Percentiles rank a stretch among this genome's conserved stretches.
Evolutionary conservation across 2,797 vertebrate species (phyloP).

Genomic region (Sarcoramphus papa): DNA sequence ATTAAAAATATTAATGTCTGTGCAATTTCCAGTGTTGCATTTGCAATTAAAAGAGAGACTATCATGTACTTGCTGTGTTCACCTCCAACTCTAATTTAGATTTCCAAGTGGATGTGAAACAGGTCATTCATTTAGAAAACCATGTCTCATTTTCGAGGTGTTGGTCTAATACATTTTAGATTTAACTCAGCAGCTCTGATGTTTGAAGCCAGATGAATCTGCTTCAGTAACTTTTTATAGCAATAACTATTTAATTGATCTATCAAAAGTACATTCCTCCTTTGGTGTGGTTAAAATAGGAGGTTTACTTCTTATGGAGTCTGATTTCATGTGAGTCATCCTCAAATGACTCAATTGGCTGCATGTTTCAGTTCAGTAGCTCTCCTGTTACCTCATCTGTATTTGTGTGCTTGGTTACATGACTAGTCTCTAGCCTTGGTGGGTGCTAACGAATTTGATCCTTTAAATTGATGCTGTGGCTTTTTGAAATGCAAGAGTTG

Average conservation of each 20-base stretch:
- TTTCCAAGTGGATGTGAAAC: not conserved
- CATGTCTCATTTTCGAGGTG: not conserved
- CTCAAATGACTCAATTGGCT: not conserved
- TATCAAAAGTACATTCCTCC: not conserved
- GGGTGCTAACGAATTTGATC: not conserved
- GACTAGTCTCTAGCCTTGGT: not conserved
- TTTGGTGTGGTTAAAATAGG: not conserved
- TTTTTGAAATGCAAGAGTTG: not conserved
- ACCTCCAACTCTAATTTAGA: not conserved
- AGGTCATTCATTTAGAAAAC: not conserved
- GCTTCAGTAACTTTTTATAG: not conserved
- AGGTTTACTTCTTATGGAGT: not conserved
- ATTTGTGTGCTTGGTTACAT: not conserved
- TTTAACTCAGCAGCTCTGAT: not conserved
- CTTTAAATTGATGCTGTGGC: not conserved
- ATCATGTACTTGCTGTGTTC: not conserved
- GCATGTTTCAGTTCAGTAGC: not conserved
- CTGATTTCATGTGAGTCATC: not conserved
- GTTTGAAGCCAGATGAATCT: not conserved
- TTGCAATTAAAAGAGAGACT: not conserved
- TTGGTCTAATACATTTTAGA: not conserved
- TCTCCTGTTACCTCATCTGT: not conserved
- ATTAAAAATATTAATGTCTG: not conserved
- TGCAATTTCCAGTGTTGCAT: not conserved
- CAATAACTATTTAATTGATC: not conserved